Conservation (phyloP, 2,888 invertebrate species). For the Dexiosoma caninum region DNA sequence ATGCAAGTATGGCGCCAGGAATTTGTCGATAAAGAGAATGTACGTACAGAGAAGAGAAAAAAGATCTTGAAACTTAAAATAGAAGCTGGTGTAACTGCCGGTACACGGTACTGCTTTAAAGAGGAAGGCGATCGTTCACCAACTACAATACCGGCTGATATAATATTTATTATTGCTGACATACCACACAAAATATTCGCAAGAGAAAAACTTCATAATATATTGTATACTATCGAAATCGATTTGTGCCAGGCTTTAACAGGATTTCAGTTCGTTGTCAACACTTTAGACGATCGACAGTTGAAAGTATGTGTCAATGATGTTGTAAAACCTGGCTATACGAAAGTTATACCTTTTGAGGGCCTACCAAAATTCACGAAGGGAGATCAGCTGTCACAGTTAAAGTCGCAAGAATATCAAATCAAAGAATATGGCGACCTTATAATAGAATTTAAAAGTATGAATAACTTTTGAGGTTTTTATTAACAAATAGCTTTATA, state of each 20-base stretch:
- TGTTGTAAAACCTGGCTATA: constrained; percentile 84
- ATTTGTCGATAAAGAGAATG: constrained; percentile 82
- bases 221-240: constrained; percentile 81
- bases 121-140: constrained; percentile 90
- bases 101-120: constrained; percentile 85
- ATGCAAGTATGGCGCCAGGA: constrained; percentile 88
- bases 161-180: constrained; percentile 86
- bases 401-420: constrained; percentile 83
- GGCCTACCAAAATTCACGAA: constrained; percentile 83
- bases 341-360: constrained; percentile 84
- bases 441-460: constrained; percentile 82
- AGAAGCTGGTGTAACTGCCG: constrained; percentile 85
- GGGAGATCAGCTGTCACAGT: constrained; percentile 78
- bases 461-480: neutral
- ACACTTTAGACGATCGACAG: constrained; percentile 84
- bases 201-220: constrained; percentile 82
- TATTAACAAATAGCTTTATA: neutral
- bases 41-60: constrained; percentile 82
- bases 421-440: constrained; percentile 82
- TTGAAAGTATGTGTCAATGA: constrained; percentile 85
- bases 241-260: constrained; percentile 85
- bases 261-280: constrained; percentile 83
- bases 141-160: constrained; percentile 83
- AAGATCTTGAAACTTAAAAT: constrained; percentile 87
- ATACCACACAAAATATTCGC: constrained; percentile 81